A percentile compares a stretch with the other conserved stretches of the same genome.
Conservation (phyloP, 2,797 vertebrate species). For the Cirrhinus molitorella region DNA sequence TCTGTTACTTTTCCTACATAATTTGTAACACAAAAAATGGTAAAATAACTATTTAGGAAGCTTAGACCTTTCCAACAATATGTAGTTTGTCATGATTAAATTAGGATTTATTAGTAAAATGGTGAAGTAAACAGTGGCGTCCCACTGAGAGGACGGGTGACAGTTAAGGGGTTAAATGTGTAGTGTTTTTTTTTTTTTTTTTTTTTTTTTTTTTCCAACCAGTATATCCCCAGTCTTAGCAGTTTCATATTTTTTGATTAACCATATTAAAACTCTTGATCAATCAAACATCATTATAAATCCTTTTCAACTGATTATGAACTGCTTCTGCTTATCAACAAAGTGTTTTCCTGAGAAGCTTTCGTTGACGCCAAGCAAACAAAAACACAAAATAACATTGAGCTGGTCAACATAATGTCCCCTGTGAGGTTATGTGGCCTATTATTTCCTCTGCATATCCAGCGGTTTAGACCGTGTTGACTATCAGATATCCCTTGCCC, state of each 20-base stretch:
- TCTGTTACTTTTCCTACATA: too few species aligned
- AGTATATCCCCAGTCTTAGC: background rate
- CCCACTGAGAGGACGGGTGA: too few species aligned
- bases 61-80: too few species aligned
- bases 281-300: background rate
- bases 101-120: too few species aligned
- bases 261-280: background rate
- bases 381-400: background rate
- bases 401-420: background rate
- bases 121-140: too few species aligned
- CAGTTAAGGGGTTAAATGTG: background rate
- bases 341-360: background rate
- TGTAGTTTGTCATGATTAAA: too few species aligned
- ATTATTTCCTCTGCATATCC: constrained; percentile 22
- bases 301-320: background rate
- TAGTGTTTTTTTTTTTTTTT: background rate
- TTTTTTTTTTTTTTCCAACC: background rate
- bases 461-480: constrained; percentile 25
- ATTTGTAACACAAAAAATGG: too few species aligned
- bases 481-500: constrained; percentile 42
- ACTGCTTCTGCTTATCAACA: too few species aligned
- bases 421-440: background rate
- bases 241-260: background rate
- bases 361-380: background rate
- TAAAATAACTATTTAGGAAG: too few species aligned